Evolutionary conservation across 1,140 invertebrate genomes (phyloP), one percentile per base, ranked within the genome.

Genomic region (Orchesella cincta): DNA sequence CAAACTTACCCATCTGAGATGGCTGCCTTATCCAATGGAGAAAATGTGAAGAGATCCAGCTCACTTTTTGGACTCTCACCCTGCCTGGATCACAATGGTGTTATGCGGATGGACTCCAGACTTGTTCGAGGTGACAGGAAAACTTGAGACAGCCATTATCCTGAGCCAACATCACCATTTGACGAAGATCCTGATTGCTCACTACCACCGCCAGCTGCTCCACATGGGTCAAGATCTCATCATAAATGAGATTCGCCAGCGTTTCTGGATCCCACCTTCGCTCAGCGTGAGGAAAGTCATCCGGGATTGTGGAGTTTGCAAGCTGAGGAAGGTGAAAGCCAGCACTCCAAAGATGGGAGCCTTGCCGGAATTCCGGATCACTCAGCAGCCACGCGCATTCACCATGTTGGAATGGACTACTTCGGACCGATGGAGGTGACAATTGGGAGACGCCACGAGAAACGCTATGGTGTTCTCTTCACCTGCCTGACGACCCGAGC

Each of bases 341-440:
- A 16, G 26, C 34, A 8, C 31, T 23, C 73, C 80, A 0, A 34
- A 64, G 23, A 78, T 82, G 78, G 81, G 73, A 29, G 28, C 75
- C 23, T 33, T 83, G 12, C 80, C 83, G 0, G 33, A 0, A 0
- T 46, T 79, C 34, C 51, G 82, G 20, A n/a, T 82, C 2, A 46
- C 14, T 29, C 16, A 39, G 12, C 67, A 75, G 31, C 35, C 28
- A 5, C 72, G 76, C 0, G 80, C 79, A n/a, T 83, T 75, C 71
- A n/a, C 23, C 3, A 35, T 51, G 16, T 36, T 8, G 79, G 76
- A 3, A 34, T 83, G 18, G 83, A 83, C 73, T 82, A 70, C 64
- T 82, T 81, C 29, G 83, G 82, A 0, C 83, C 82, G 1, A 74
- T 83, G 23, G n/a, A 67, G 8, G 76, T 83, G 8, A 77, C 64